Evolutionary conservation across 2,888 invertebrate species (phyloP).

Genomic region (Andrena camellia): DNA sequence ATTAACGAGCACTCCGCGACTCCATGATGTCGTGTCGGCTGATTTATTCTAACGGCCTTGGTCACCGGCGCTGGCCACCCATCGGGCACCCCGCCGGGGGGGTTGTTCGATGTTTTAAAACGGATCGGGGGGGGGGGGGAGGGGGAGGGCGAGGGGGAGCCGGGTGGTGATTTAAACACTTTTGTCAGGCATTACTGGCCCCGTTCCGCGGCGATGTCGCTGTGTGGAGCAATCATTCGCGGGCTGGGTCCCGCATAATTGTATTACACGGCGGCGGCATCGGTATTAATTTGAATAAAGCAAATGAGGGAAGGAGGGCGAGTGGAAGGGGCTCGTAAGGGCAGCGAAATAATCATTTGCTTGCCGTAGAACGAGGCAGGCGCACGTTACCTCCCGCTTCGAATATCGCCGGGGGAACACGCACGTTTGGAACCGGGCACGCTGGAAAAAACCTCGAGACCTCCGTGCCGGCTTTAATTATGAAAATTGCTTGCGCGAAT

Average conservation of each 20-base stretch:
- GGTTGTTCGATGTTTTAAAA: background rate
- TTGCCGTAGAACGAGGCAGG: constrained; percentile 22
- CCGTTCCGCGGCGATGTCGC: no score
- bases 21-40: background rate
- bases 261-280: background rate
- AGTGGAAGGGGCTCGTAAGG: background rate
- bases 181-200: no score
- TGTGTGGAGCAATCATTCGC: no score
- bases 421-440: background rate
- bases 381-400: background rate
- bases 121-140: no score
- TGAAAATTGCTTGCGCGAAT: constrained; percentile 42
- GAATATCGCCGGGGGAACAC: constrained; percentile 20
- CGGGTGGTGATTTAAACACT: no score
- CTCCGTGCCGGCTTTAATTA: constrained; percentile 51
- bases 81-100: background rate
- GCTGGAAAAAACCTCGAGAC: background rate
- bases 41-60: constrained; percentile 8
- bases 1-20: constrained; percentile 23
- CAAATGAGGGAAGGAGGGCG: background rate
- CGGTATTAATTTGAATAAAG: background rate
- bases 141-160: no score
- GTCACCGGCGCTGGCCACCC: background rate
- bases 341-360: constrained; percentile 38
- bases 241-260: background rate